These are phyloP conservation scores for Ascaphus truei DNA, from an alignment of 2,113 vertebrate species.

Conservation along the genomic window DNA sequence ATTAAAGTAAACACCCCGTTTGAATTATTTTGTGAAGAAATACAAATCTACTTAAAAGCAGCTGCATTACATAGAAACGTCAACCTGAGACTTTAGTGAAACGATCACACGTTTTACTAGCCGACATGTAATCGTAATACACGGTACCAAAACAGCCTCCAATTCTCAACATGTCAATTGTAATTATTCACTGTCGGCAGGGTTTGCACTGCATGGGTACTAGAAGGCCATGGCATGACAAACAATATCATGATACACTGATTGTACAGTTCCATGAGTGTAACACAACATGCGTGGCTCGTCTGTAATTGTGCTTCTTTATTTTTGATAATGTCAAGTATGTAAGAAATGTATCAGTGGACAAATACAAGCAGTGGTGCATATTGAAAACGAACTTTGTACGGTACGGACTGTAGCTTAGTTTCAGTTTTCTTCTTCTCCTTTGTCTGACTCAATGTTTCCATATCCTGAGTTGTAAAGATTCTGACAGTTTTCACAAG, in stretches of 20 bases:
- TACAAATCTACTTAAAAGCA: neutral
- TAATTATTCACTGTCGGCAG: neutral
- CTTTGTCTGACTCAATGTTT: no score
- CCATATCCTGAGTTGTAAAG: conserved; percentile 48
- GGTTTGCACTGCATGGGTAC: neutral
- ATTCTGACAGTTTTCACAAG: conserved; percentile 46
- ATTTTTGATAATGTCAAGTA: conserved; percentile 6
- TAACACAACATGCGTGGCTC: neutral
- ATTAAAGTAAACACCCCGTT: conserved; percentile 9
- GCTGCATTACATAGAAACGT: neutral
- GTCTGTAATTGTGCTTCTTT: conserved; percentile 15
- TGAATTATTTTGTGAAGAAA: conserved; percentile 12
- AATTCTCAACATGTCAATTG: no score
- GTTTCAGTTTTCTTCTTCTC: no score
- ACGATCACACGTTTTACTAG: no score
- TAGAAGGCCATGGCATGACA: neutral
- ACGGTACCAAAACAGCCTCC: no score
- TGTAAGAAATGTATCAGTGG: conserved; percentile 36
- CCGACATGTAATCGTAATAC: no score
- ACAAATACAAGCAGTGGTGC: conserved; percentile 21
- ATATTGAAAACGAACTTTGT: conserved; percentile 28
- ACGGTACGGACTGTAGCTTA: neutral
- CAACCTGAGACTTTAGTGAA: no score
- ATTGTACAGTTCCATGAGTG: neutral
- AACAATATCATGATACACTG: neutral